Percentiles rank a stretch among this genome's conserved stretches.
phyloP scores from a whole-genome alignment of 1,140 invertebrate species.

The Frieseomelitta varia region DNA sequence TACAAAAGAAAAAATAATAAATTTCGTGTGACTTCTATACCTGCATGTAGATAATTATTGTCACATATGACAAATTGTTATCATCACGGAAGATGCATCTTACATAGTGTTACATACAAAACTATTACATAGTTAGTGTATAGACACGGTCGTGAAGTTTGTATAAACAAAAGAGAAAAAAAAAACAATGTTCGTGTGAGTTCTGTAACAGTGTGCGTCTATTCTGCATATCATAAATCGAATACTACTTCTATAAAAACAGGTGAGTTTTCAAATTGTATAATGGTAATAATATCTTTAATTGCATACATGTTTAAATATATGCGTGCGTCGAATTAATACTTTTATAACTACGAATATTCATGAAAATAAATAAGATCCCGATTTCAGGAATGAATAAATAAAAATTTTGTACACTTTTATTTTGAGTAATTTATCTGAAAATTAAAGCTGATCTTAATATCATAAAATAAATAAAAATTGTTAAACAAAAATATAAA shows the following conservation, averaged over 20 bases:
- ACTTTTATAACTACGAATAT: not conserved
- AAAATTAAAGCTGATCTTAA: not conserved
- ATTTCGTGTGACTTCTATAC: not conserved
- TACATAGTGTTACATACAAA: not conserved
- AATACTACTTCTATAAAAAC: constrained; percentile 1
- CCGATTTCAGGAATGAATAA: not conserved
- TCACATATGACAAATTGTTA: not conserved
- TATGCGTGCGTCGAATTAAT: not conserved
- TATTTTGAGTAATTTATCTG: not conserved
- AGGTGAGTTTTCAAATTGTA: constrained; percentile 29
- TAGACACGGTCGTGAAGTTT: not conserved
- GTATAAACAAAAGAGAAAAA: not conserved
- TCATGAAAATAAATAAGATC: not conserved
- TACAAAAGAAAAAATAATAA: not conserved
- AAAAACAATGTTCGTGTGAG: constrained; percentile 10
- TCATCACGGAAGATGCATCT: constrained; percentile 4
- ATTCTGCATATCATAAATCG: not conserved
- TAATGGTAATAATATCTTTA: not conserved
- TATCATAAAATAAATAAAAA: not conserved
- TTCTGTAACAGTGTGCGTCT: not conserved
- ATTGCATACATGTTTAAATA: not conserved
- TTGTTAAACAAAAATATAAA: too few species aligned
- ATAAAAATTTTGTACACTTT: not conserved
- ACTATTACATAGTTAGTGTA: constrained; percentile 7
- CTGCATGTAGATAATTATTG: not conserved